A percentile compares a stretch with the other conserved stretches of the same genome.
Conservation (phyloP, 2,113 vertebrate genomes). For the Saguinus imperator region DNA sequence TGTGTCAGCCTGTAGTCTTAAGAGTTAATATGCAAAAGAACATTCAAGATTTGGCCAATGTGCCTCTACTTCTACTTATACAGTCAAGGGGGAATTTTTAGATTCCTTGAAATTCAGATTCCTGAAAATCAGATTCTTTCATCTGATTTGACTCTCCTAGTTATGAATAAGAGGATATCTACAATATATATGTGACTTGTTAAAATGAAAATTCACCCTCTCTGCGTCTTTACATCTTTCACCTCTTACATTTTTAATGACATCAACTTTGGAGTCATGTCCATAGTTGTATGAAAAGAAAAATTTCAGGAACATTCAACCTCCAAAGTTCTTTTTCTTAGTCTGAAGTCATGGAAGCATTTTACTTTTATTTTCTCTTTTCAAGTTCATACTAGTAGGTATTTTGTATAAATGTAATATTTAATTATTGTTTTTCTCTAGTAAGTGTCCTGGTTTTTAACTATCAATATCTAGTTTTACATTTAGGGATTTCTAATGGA, state of each 20-base stretch:
- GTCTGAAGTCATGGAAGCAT: too few relatives aligned
- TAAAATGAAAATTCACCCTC: conserved; percentile 38
- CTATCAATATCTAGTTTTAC: neutral
- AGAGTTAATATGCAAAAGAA: conserved; percentile 11
- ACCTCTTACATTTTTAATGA: conserved; percentile 40
- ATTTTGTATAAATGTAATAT: too few relatives aligned
- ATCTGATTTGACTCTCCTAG: conserved; percentile 14
- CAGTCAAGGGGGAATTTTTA: conserved; percentile 2
- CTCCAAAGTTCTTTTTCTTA: too few relatives aligned
- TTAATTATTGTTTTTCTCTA: too few relatives aligned
- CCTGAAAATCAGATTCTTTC: too few relatives aligned
- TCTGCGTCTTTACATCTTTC: conserved; percentile 16
- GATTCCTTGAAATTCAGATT: too few relatives aligned
- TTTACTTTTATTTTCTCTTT: too few relatives aligned
- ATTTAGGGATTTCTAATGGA: conserved; percentile 4
- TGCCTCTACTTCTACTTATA: neutral
- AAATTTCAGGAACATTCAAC: conserved; percentile 31
- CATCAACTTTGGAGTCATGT: conserved; percentile 42
- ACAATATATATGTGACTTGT: neutral
- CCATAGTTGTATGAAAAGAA: conserved; percentile 26
- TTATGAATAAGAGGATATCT: neutral
- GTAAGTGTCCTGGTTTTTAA: neutral
- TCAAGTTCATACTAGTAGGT: too few relatives aligned
- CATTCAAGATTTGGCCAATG: neutral
- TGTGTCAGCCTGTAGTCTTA: neutral